These are phyloP conservation scores for Zaprionus africanus DNA, from an alignment of 1,140 invertebrate genomes.

Conservation along the genomic window DNA sequence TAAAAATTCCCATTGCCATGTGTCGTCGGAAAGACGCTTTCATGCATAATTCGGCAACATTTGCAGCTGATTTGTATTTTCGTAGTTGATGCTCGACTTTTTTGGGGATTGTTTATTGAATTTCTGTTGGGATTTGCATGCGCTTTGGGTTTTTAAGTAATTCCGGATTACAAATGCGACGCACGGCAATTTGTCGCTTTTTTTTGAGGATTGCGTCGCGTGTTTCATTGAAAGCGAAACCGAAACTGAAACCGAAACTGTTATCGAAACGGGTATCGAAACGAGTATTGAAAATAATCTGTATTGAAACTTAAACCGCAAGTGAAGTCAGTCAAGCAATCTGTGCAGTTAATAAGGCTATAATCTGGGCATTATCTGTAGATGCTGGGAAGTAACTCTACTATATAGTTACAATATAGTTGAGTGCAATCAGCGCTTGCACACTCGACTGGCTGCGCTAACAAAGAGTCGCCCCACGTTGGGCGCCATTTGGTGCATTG, in stretches of 20 bases:
- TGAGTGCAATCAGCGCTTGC: conserved; percentile 35
- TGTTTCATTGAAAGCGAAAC: conserved; percentile 53
- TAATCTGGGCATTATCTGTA: conserved; percentile 12
- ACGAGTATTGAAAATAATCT: neutral
- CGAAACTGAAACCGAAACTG: conserved; percentile 14
- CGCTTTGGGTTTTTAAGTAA: conserved; percentile 27
- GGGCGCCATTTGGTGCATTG: conserved; percentile 34
- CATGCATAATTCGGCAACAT: conserved; percentile 40
- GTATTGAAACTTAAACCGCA: conserved; percentile 13
- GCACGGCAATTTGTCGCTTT: conserved; percentile 24
- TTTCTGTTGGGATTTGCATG: conserved; percentile 45
- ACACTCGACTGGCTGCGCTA: conserved; percentile 27
- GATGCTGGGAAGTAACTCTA: no score
- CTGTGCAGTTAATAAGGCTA: conserved; percentile 23
- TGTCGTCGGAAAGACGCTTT: conserved; percentile 15
- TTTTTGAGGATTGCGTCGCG: neutral
- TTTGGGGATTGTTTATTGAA: conserved; percentile 23
- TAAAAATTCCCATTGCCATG: conserved; percentile 32
- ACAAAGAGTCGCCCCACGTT: neutral
- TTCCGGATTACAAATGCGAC: conserved; percentile 45
- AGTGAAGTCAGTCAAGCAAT: neutral
- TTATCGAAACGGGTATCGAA: neutral
- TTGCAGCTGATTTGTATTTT: conserved; percentile 32
- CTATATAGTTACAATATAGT: conserved; percentile 9
- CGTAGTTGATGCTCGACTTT: conserved; percentile 29